Percentiles rank a stretch among this genome's conserved stretches.
These are phyloP conservation scores for Hemiscyllium ocellatum DNA, from an alignment of 2,113 vertebrate species.

Conservation along the genomic window DNA sequence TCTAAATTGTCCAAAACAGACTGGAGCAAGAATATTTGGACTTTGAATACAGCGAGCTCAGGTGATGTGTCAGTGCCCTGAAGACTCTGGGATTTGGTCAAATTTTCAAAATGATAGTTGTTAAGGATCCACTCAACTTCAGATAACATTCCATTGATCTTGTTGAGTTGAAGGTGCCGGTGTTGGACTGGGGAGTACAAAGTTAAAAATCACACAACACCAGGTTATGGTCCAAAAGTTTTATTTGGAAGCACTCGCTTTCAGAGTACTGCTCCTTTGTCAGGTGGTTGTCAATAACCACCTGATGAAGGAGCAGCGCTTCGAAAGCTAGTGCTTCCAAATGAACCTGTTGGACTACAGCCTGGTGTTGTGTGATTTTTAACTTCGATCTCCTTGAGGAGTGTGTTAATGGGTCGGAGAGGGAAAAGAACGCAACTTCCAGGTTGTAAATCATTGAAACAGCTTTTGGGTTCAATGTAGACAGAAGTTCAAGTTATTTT, in stretches of 20 bases:
- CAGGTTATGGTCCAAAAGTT: too few species aligned
- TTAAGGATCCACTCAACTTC: background rate
- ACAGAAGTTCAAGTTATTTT: too few species aligned
- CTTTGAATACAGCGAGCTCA: background rate
- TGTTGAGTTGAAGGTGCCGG: background rate
- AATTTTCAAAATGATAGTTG: background rate
- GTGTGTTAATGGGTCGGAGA: background rate
- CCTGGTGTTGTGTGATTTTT: too few species aligned
- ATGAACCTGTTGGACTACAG: too few species aligned
- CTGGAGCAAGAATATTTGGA: background rate
- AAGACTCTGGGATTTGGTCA: background rate
- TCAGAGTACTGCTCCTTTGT: too few species aligned
- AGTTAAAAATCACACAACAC: too few species aligned
- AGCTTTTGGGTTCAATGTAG: background rate
- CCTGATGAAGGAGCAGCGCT: too few species aligned
- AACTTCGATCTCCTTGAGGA: background rate
- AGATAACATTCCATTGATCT: background rate
- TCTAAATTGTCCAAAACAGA: background rate
- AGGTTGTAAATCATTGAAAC: background rate
- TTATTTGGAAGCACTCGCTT: too few species aligned
- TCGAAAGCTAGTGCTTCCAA: too few species aligned
- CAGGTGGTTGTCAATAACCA: too few species aligned
- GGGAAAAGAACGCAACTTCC: background rate
- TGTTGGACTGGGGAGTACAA: too few species aligned
- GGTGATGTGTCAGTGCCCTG: background rate